Conservation (phyloP, 2,888 invertebrate genomes). For the Caenorhabditis japonica region DNA sequence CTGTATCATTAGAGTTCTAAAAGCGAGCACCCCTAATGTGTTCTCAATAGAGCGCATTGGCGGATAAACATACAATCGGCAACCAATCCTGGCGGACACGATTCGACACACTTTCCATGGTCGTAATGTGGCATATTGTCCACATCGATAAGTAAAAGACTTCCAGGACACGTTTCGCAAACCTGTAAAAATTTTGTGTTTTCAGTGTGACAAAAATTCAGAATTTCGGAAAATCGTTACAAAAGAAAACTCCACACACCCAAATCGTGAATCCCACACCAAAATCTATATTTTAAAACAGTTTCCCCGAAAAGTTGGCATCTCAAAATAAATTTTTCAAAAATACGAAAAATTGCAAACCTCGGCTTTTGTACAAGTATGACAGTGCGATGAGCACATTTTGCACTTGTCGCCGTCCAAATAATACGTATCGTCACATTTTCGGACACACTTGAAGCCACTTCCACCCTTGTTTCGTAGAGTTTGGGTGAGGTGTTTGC, state of each 20-base stretch:
- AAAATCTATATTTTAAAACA: too few relatives aligned
- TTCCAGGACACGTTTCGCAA: slow-evolving; percentile 75
- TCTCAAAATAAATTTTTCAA: not conserved
- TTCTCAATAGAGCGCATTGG: too few relatives aligned
- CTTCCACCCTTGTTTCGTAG: slow-evolving; percentile 73
- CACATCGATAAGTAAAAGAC: slow-evolving; percentile 74
- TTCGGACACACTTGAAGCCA: slow-evolving; percentile 74
- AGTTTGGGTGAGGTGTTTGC: slow-evolving; percentile 72
- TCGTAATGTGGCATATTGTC: slow-evolving; percentile 71
- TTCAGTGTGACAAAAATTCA: not conserved
- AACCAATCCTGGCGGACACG: slow-evolving; percentile 73
- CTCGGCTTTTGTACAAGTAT: slow-evolving; percentile 73
- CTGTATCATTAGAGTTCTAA: not conserved
- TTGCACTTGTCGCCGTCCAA: slow-evolving; percentile 74
- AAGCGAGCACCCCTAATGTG: too few relatives aligned
- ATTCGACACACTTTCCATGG: slow-evolving; percentile 76
- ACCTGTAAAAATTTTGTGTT: slow-evolving; percentile 37
- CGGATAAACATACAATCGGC: slow-evolving; percentile 74
- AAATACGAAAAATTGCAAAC: too few relatives aligned
- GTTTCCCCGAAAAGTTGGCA: too few relatives aligned
- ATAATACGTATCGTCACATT: slow-evolving; percentile 75
- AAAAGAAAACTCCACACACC: not conserved
- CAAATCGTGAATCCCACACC: too few relatives aligned
- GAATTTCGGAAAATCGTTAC: too few relatives aligned
- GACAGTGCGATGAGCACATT: slow-evolving; percentile 71